Evolutionary conservation across 2,888 invertebrate genomes (phyloP), one percentile per base, ranked within the genome.

Genomic region (Luperina testacea): DNA sequence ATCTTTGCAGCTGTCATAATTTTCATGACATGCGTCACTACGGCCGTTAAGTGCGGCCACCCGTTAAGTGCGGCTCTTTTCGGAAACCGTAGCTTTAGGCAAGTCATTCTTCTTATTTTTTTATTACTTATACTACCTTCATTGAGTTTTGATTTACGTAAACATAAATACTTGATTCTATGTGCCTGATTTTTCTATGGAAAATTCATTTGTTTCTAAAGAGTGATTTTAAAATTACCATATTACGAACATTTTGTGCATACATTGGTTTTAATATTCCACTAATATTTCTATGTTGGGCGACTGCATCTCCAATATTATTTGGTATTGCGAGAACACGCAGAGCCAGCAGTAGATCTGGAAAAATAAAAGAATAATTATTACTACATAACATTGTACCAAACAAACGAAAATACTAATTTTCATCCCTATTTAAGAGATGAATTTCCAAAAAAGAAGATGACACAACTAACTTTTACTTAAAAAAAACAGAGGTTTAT

Each of bases 281-380:
- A 96, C 90, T 86, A 98, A 95, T 64, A 99, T 97, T 93, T 98
- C 98, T 92, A 99, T 98, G 92, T 99, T 98, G 8, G 99, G 99
- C 75, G 98, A 98, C 92, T 99, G 99, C 95, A 98, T 97, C 86
- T 98, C 97, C 89, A 98, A 97, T 91, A 98, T 98, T 75, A 98
- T 97, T 96, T 98, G 98, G 93, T 98, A 99, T 90, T 98, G 98
- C 0, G 99, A 98, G 88, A 98, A 97, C 0, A 99, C 98, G 82
- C 98, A 98, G 45, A 99, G 94, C 98, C 98, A 98, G 92, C 98
- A 99, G 92, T 99, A 99, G 42, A 98, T 97, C 99, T 99, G 96
- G 82, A 97, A 97, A 15, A 32, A 42, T 32, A 59, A 70, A 38
- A 70, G 0, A 59, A 42, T 20, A 20, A 38, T 20, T 24, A 13